Base-by-base conservation (phyloP, 2,888 invertebrate genomes). In the Tribolium freemani region DNA sequence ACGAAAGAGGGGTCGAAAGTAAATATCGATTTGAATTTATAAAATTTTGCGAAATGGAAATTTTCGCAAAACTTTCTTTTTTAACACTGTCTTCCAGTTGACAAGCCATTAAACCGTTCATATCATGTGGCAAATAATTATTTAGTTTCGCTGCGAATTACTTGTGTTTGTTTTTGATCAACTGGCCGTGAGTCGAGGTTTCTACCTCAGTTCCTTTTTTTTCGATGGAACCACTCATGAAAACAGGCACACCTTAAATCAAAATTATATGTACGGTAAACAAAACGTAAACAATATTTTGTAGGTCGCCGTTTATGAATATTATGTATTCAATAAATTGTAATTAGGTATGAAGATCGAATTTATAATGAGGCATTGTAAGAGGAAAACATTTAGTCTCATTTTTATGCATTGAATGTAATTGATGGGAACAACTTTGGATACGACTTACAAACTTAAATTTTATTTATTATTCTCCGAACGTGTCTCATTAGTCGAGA, bases 161-260 rank as follows among this genome's bases (percentile, higher is more conserved):
- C 53, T 58, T 46, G n/a, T 54, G 50, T 68, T 72, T 72, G 72
- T 72, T 72, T 72, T 68, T 60, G 48, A 50, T 48, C 68, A 71
- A 26, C 61, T 56, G 56, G 31, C 58, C 72, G 61, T 72, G 60
- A 61, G 58, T 46, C 6, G 11, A 50, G 30, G n/a, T 50, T 63
- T 63, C 48, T 61, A 50, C 31, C 16, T 10, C n/a, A 50, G 30
- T 44, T 58, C 51, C 44, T 44, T 51, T 30, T 30, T 50, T 51
- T 53, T 54, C 45, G 16, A 66, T 56, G 38, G 10, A 57, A 13
- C 44, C 9, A 16, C 64, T 16, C 44, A 66, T 56, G 21, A 48
- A 48, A 50, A 50, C 63, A 63, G 63, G 31, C 63, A 51, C 63
- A 63, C 63, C 63, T 63, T 51, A 63, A 63, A 66, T 56, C 44